These are phyloP conservation scores for Mus spretus DNA, from an alignment of 2,797 vertebrate species.

Conservation along the genomic window DNA sequence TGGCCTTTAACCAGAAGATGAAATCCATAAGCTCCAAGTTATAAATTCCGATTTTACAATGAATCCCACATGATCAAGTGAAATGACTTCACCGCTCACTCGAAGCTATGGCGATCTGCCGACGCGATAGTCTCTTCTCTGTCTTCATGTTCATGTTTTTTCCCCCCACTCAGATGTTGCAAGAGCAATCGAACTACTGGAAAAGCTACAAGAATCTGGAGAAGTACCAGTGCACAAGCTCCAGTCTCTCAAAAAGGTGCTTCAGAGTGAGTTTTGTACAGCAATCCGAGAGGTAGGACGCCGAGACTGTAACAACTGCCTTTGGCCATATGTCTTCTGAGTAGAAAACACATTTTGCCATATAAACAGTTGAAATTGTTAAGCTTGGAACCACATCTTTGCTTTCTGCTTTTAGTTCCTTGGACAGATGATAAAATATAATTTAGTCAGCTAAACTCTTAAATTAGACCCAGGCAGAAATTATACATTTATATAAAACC, in stretches of 20 bases:
- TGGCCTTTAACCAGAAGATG: slow-evolving; percentile 57
- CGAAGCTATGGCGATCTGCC: slow-evolving; percentile 10
- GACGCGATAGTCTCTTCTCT: slow-evolving; percentile 39
- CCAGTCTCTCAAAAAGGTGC: slow-evolving; percentile 98
- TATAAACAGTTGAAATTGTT: slow-evolving; percentile 71
- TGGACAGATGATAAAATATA: slow-evolving; percentile 73
- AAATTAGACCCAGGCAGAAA: slow-evolving; percentile 61
- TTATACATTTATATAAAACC: slow-evolving; percentile 62
- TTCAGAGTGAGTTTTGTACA: slow-evolving; percentile 99
- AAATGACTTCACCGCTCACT: neutral
- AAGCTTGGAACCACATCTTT: slow-evolving; percentile 67
- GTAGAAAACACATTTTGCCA: slow-evolving; percentile 62
- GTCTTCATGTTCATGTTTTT: slow-evolving; percentile 58
- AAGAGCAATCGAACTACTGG: slow-evolving; percentile 97
- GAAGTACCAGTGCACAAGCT: slow-evolving; percentile 98
- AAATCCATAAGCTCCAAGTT: slow-evolving; percentile 29
- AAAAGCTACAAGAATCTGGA: slow-evolving; percentile 98
- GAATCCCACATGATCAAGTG: slow-evolving; percentile 43
- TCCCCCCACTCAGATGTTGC: slow-evolving; percentile 93
- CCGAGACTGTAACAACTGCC: slow-evolving; percentile 72
- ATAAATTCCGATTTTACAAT: slow-evolving; percentile 75
- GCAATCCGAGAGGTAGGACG: slow-evolving; percentile 98
- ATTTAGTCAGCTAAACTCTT: slow-evolving; percentile 67
- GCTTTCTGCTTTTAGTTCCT: slow-evolving; percentile 73
- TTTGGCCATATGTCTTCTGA: slow-evolving; percentile 64